These are phyloP conservation scores for Etheostoma spectabile DNA, from an alignment of 2,113 vertebrate species.

Conservation along the genomic window DNA sequence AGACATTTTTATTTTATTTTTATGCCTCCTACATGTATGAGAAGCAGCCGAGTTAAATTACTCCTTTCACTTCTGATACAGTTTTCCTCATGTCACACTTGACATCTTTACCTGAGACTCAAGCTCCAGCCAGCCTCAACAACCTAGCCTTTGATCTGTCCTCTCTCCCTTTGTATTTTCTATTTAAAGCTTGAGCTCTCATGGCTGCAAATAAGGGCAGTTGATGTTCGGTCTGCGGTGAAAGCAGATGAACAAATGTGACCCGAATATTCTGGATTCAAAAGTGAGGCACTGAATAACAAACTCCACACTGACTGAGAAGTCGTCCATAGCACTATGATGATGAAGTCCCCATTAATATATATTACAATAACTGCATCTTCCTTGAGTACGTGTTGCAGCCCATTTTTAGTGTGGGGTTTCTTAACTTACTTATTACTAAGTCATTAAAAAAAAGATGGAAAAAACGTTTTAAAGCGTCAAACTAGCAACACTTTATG, in stretches of 20 bases:
- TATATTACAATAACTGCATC: not conserved
- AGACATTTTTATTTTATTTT: not conserved
- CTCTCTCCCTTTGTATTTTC: not conserved
- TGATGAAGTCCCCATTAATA: not conserved
- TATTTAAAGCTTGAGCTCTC: constrained; percentile 10
- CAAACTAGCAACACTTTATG: not conserved
- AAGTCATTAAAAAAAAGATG: not conserved
- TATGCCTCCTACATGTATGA: constrained; percentile 19
- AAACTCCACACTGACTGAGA: not conserved
- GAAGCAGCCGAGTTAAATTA: constrained; percentile 35
- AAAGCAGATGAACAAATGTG: not conserved
- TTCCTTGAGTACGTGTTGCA: not conserved
- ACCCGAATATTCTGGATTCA: not conserved
- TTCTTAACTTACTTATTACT: not conserved
- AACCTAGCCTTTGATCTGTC: constrained; percentile 19
- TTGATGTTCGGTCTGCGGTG: not conserved
- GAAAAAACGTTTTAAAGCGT: not conserved
- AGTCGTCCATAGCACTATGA: not conserved
- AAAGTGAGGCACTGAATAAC: not conserved
- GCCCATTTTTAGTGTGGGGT: not conserved
- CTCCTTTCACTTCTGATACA: constrained; percentile 27
- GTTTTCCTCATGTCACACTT: constrained; percentile 27
- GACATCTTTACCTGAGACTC: constrained; percentile 2
- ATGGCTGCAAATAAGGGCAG: constrained; percentile 1
- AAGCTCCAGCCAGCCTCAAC: not conserved